phyloP scores from a whole-genome alignment of 2,113 vertebrate genomes.

The Tringa solitaria region DNA sequence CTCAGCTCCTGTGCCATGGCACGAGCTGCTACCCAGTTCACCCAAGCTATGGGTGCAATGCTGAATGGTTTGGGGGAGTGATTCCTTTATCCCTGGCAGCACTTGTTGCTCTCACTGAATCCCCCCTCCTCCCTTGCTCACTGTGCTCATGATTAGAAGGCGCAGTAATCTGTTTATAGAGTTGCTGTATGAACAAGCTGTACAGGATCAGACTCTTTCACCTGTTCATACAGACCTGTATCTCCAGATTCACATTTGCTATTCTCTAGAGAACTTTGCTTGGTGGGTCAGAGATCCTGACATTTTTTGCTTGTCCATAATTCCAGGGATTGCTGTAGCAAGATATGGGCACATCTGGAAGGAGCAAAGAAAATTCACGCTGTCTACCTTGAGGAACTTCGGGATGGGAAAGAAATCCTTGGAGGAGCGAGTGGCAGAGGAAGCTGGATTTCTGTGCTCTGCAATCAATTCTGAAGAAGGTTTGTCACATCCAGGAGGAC shows the following conservation, averaged over 20 bases:
- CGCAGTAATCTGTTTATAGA: not conserved
- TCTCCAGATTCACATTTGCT: not conserved
- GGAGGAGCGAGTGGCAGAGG: conserved; percentile 76
- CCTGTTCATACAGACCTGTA: not conserved
- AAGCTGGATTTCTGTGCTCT: conserved; percentile 68
- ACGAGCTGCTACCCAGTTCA: not conserved
- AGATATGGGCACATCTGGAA: conserved; percentile 71
- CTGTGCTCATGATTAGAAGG: not conserved
- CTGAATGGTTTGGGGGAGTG: not conserved
- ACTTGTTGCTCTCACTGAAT: not conserved
- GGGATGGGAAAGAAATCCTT: conserved; percentile 83
- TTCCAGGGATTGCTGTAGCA: conserved; percentile 70
- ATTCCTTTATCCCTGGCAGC: not conserved
- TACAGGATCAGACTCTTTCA: not conserved
- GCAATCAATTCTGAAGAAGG: conserved; percentile 37
- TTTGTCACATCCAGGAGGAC: not conserved
- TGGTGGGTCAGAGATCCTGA: not conserved
- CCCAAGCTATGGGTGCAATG: not conserved
- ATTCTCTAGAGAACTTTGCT: not conserved
- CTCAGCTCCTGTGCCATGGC: not conserved
- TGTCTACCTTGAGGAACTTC: conserved; percentile 79
- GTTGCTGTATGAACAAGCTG: not conserved
- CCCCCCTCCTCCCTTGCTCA: not conserved
- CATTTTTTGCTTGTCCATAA: not conserved
- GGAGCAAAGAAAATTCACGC: conserved; percentile 76